Conservation (phyloP, 35 echinoderm and acorn worm species). For the Eucidaris tribuloides region DNA sequence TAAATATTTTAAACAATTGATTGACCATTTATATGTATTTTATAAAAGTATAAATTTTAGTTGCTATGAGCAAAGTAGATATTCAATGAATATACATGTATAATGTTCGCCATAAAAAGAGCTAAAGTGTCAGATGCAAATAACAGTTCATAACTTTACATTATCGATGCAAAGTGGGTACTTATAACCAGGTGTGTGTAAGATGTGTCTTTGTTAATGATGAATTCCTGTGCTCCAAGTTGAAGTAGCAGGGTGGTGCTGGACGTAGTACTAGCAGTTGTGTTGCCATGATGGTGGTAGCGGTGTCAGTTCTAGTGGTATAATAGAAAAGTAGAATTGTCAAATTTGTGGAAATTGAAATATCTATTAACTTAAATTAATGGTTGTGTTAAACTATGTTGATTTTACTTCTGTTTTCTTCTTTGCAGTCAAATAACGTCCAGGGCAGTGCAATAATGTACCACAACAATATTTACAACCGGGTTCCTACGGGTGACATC, state of each 20-base stretch:
- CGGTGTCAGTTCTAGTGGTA: not conserved
- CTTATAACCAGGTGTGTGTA: too few species aligned
- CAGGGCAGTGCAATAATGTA: not conserved
- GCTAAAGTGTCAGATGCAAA: not conserved
- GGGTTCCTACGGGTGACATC: not conserved
- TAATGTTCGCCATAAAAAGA: not conserved
- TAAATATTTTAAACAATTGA: not conserved
- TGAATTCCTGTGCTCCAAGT: too few species aligned
- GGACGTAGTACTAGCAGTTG: too few species aligned
- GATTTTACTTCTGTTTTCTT: not conserved
- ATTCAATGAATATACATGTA: too few species aligned
- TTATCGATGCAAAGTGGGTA: not conserved
- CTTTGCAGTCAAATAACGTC: conserved; percentile 16
- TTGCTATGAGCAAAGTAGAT: too few species aligned
- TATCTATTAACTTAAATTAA: not conserved
- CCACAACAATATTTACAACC: conserved; percentile 18
- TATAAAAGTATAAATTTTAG: too few species aligned
- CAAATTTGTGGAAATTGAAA: not conserved
- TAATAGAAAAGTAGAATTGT: not conserved
- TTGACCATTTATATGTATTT: not conserved
- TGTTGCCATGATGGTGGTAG: not conserved
- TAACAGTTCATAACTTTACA: not conserved
- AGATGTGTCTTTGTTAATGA: too few species aligned
- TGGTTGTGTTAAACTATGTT: not conserved
- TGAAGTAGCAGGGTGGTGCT: too few species aligned